Evolutionary conservation across 2,113 vertebrate genomes (phyloP).

Genomic region (human): GRCh38 chr2:96663001-96663500

Average conservation of each 20-base stretch:
- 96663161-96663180: not conserved
- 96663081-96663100: not conserved
- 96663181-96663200: not conserved
- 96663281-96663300: not conserved
- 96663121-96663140: not conserved
- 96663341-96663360: not conserved
- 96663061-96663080: not conserved
- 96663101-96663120: not conserved
- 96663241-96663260: not conserved
- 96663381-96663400: not conserved
- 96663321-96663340: not conserved
- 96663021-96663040: not conserved
- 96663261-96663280: not conserved
- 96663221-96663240: not conserved
- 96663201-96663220: not conserved
- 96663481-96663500: conserved; percentile 82
- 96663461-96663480: conserved; percentile 71
- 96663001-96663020: not conserved
- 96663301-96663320: not conserved
- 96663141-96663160: not conserved
- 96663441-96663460: conserved; percentile 45
- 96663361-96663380: not conserved
- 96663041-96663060: not conserved
- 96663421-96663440: conserved; percentile 65
- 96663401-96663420: not conserved